phyloP scores from a whole-genome alignment of 2,888 invertebrate genomes.

The Brenthis daphne region DNA sequence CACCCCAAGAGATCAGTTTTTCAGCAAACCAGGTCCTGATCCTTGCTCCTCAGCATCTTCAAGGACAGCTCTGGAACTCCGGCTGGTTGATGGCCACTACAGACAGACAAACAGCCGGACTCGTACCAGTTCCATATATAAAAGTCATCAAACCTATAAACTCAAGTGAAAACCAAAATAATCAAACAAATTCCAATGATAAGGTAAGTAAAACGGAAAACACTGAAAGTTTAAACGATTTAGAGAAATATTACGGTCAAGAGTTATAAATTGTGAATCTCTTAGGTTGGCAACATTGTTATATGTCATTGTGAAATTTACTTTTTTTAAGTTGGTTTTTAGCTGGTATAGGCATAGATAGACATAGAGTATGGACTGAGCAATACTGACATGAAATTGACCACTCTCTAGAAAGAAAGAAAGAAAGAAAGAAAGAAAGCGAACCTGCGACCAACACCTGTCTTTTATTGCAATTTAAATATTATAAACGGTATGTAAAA shows the following conservation, averaged over 20 bases:
- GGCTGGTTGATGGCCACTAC: constrained; percentile 86
- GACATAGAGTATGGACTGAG: too few relatives aligned
- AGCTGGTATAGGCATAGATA: not conserved
- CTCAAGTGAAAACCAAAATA: constrained; percentile 29
- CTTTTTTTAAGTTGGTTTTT: not conserved
- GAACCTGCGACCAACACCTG: too few relatives aligned
- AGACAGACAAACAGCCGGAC: constrained; percentile 82
- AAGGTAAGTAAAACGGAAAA: constrained; percentile 32
- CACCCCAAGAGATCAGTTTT: constrained; percentile 89
- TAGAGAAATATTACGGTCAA: constrained; percentile 50
- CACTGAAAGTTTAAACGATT: constrained; percentile 36
- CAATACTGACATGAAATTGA: too few relatives aligned
- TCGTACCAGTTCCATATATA: constrained; percentile 85
- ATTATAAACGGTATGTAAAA: too few relatives aligned
- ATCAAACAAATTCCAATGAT: constrained; percentile 25
- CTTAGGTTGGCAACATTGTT: constrained; percentile 25
- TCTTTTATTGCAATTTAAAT: too few relatives aligned
- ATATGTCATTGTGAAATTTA: constrained; percentile 4
- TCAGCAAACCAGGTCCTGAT: constrained; percentile 88
- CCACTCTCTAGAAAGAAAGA: too few relatives aligned
- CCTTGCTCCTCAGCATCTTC: constrained; percentile 92
- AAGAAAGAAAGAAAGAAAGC: too few relatives aligned
- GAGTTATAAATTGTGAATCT: constrained; percentile 44
- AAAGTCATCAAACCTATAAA: constrained; percentile 59
- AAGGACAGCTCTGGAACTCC: constrained; percentile 85